Percentiles rank a stretch among this genome's conserved stretches.
These are phyloP conservation scores for Ophion ellenae DNA, from an alignment of 2,888 invertebrate genomes.

Conservation along the genomic window DNA sequence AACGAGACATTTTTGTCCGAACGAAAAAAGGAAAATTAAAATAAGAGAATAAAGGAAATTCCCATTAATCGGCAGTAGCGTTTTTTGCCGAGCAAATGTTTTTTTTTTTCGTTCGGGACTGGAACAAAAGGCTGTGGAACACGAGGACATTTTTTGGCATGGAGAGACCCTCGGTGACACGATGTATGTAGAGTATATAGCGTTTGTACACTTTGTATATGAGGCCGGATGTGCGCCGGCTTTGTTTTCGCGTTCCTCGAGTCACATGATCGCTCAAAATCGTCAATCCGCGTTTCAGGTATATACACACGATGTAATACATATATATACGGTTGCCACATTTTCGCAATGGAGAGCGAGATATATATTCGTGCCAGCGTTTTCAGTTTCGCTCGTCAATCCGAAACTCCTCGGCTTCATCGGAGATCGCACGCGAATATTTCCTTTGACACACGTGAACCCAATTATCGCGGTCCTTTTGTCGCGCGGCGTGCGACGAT, in stretches of 20 bases:
- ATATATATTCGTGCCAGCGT: constrained; percentile 4
- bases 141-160: constrained; percentile 24
- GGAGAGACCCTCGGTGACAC: constrained; percentile 4
- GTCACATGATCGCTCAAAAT: constrained; percentile 19
- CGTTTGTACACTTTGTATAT: constrained; percentile 46
- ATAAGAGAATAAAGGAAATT: background rate
- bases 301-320: background rate
- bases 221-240: constrained; percentile 10
- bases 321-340: constrained; percentile 3
- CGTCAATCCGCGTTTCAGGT: constrained; percentile 1
- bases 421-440: constrained; percentile 9
- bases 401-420: constrained; percentile 46
- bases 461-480: constrained; percentile 61
- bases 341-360: constrained; percentile 12
- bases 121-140: constrained; percentile 12
- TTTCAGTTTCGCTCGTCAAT: constrained; percentile 55
- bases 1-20: constrained; percentile 14
- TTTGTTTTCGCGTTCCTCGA: constrained; percentile 32
- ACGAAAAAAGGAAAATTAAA: background rate
- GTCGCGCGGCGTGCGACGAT: constrained; percentile 21
- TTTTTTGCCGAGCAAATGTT: background rate
- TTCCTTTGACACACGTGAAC: constrained; percentile 61
- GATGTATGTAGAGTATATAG: background rate
- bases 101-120: constrained; percentile 16
- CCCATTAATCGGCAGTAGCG: background rate